A percentile compares a stretch with the other conserved stretches of the same genome.
phyloP scores from a whole-genome alignment of 1,140 invertebrate genomes.

The fruit fly (Drosophila melanogaster) region DNA sequence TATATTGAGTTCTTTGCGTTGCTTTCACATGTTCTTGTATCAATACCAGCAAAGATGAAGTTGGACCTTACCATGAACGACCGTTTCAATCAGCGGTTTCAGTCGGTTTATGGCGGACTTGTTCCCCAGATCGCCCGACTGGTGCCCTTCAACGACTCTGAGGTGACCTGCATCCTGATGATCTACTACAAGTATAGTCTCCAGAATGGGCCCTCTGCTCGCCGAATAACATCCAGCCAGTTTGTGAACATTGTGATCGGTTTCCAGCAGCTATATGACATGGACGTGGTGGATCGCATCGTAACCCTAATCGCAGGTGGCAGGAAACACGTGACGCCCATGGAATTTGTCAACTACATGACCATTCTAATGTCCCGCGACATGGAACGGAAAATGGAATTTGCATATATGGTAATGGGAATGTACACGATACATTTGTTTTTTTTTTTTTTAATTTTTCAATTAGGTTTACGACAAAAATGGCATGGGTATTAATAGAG shows the following conservation, averaged over 20 bases:
- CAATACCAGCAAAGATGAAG: slow-evolving; percentile 4
- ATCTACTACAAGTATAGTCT: slow-evolving; percentile 29
- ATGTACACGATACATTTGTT: not conserved
- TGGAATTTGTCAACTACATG: slow-evolving; percentile 26
- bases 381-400: slow-evolving; percentile 21
- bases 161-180: slow-evolving; percentile 30
- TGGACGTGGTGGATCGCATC: slow-evolving; percentile 32
- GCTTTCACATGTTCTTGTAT: not conserved
- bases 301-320: slow-evolving; percentile 10
- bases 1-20: not conserved
- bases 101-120: not conserved
- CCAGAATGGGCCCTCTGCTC: slow-evolving; percentile 18
- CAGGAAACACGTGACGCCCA: slow-evolving; percentile 13
- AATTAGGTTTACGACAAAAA: slow-evolving; percentile 19
- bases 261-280: slow-evolving; percentile 26
- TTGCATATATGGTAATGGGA: slow-evolving; percentile 22
- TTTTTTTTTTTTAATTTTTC: not conserved
- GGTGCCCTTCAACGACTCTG: slow-evolving; percentile 22
- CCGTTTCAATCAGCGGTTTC: slow-evolving; percentile 21
- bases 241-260: slow-evolving; percentile 24
- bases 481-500: slow-evolving; percentile 18
- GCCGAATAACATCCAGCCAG: slow-evolving; percentile 13
- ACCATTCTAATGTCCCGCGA: slow-evolving; percentile 15
- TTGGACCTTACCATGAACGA: slow-evolving; percentile 27
- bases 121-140: slow-evolving; percentile 13